Evolutionary conservation across 2,888 invertebrate species (phyloP).

Genomic region (Apotomis betuletana): DNA sequence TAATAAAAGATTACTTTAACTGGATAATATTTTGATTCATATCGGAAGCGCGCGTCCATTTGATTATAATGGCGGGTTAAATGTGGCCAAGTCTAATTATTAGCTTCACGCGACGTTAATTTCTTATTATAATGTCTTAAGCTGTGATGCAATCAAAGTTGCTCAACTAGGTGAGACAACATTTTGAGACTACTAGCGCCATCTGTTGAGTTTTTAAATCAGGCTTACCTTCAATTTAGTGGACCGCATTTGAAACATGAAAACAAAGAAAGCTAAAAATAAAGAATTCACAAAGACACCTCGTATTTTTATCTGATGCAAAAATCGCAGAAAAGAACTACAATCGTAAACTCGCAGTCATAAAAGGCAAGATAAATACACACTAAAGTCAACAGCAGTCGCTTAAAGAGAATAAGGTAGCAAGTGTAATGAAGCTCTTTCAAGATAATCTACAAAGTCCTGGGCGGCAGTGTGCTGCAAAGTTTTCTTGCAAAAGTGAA

Average conservation of each 20-base stretch:
- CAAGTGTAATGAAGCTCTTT: constrained; percentile 25
- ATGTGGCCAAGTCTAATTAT: constrained; percentile 23
- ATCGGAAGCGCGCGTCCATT: constrained; percentile 25
- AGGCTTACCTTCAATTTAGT: no score
- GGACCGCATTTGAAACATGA: no score
- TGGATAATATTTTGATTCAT: constrained; percentile 29
- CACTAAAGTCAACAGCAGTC: constrained; percentile 4
- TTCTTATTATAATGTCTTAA: constrained; percentile 29
- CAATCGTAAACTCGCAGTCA: constrained; percentile 10
- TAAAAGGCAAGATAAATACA: constrained; percentile 14
- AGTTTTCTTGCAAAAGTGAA: constrained; percentile 2
- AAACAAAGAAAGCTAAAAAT: neutral
- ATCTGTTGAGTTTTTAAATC: neutral
- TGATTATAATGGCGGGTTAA: constrained; percentile 24
- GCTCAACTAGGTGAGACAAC: neutral
- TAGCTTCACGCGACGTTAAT: constrained; percentile 36
- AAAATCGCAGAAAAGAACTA: neutral
- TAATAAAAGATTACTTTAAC: constrained; percentile 35
- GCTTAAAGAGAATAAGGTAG: constrained; percentile 28
- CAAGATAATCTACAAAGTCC: constrained; percentile 29
- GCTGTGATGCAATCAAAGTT: neutral
- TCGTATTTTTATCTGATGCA: neutral
- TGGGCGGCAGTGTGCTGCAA: neutral
- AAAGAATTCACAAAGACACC: neutral
- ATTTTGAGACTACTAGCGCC: neutral